Evolutionary conservation across 1,140 invertebrate species (phyloP).

Genomic region (Steinernema feltiae): DNA sequence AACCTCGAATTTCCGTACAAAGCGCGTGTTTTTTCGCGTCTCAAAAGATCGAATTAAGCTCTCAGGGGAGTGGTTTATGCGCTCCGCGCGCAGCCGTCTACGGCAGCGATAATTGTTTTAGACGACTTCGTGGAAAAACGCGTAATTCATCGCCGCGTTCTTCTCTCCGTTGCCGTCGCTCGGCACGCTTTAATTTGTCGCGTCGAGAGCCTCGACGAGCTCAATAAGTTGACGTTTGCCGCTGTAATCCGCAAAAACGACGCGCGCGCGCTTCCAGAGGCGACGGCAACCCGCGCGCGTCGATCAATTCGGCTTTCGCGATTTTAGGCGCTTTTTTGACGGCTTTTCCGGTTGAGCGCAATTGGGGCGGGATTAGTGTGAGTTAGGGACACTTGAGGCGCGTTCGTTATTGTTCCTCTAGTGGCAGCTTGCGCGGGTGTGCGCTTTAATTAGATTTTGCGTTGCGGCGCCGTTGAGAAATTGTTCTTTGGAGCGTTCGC

Average conservation of each 20-base stretch:
- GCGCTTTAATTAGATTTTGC: not conserved
- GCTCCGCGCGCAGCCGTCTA: not conserved
- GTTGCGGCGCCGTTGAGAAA: not conserved
- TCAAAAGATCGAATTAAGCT: not conserved
- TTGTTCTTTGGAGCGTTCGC: not conserved
- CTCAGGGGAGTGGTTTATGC: not conserved
- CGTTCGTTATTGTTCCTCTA: not conserved
- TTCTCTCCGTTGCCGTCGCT: not conserved
- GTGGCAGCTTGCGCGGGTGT: not conserved
- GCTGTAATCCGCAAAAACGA: not conserved
- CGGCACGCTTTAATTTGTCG: not conserved
- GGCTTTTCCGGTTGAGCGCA: not conserved
- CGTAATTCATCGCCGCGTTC: not conserved
- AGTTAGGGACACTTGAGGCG: not conserved
- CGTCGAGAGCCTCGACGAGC: not conserved
- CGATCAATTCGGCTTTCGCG: not conserved
- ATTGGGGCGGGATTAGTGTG: not conserved
- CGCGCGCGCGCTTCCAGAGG: not conserved
- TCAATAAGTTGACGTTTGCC: not conserved
- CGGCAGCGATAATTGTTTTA: not conserved
- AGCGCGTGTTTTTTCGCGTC: not conserved
- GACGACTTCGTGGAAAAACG: not conserved
- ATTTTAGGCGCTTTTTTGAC: not conserved
- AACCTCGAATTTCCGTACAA: too few species aligned
- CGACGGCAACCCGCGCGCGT: not conserved